Evolutionary conservation across 2,888 invertebrate genomes (phyloP), one percentile per base, ranked within the genome.

Genomic region (Eristalis pertinax): DNA sequence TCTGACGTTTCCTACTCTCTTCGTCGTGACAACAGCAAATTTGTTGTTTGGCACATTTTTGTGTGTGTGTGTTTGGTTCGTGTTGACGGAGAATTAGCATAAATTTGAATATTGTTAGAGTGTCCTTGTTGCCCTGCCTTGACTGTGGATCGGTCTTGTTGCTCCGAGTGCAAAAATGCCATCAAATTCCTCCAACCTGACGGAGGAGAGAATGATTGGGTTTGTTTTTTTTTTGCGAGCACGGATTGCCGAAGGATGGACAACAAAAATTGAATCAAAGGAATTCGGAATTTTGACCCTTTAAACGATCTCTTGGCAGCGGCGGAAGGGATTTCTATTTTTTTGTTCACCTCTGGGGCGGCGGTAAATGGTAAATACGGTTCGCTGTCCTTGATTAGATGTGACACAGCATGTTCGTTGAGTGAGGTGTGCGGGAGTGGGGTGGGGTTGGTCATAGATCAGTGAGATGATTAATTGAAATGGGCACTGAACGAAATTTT

Each of bases 41-140:
- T 86, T 86, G 70, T 83, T 83, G 78, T 78, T 86, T 86, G 82
- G 78, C 86, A 86, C 82, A 84, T 86, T 86, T 78, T 83, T 69
- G 74, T 68, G 56, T 81, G 56, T 81, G 77, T 68, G 56, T 81
- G 41, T 69, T 69, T 81, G 69, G 63, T 78, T 60, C 50, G 15
- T 74, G 69, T 69, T 67, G 68, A 72, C 69, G 67, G 58, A 50
- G 69, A 81, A 85, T 75, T 72, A 56, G 63, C 75, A 86, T 79
- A 67, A 74, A 86, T 86, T 86, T 83, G 86, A 86, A 86, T 83
- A 78, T 70, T 75, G 62, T 58, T 82, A 81, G 73, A 58, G 32
- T 62, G 64, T 41, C 41, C 29, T 50, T 19, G 50, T 60, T 26
- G 60, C 60, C 60, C 2, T 10, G 35, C 60, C 60, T 11, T 10